phyloP scores from a whole-genome alignment of 2,113 vertebrate genomes.

The Axis porcinus region DNA sequence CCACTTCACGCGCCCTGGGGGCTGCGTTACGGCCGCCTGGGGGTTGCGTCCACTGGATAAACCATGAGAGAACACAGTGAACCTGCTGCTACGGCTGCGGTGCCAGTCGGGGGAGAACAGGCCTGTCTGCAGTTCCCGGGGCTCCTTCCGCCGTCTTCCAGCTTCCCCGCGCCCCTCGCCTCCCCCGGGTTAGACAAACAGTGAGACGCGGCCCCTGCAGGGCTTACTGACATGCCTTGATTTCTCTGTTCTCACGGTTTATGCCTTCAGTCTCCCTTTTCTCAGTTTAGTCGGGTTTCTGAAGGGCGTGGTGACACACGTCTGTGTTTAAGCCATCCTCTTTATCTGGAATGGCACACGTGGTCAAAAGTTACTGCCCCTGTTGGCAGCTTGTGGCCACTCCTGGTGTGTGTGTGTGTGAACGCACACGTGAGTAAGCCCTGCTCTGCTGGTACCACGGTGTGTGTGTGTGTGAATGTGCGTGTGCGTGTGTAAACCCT shows the following conservation, averaged over 20 bases:
- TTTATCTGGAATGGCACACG: neutral
- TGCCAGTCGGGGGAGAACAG: neutral
- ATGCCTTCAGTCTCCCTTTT: neutral
- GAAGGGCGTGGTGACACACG: neutral
- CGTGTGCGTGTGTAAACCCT: no score
- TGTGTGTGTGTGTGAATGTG: no score
- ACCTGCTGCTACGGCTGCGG: neutral
- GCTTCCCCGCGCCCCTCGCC: neutral
- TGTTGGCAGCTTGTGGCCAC: neutral
- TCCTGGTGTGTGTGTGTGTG: neutral
- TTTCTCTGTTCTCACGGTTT: neutral
- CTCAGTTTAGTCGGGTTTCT: neutral
- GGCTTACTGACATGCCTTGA: no score
- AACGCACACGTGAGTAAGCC: no score
- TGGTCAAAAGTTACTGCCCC: neutral
- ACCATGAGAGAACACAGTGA: neutral
- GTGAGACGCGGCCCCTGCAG: neutral
- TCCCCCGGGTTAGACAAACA: rapidly evolving
- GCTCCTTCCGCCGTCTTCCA: neutral
- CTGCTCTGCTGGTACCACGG: no score
- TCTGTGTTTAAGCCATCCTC: neutral
- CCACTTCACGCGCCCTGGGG: neutral
- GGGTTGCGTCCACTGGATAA: no score
- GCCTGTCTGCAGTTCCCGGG: neutral
- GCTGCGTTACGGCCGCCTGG: neutral